Base-by-base conservation (phyloP, 2,888 invertebrate species). In the Pyrrhosoma nymphula region DNA sequence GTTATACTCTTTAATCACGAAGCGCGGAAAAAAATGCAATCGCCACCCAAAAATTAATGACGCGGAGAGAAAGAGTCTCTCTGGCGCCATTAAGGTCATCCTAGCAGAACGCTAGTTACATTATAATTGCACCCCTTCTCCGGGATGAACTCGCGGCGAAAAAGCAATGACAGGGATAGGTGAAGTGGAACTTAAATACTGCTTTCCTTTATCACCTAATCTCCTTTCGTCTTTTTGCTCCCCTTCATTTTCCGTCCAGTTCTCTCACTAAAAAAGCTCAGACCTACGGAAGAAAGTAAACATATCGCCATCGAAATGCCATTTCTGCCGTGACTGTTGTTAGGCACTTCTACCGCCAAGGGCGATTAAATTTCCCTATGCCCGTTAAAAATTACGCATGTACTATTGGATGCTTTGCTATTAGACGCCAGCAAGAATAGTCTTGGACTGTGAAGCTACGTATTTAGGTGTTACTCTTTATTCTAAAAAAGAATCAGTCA, bases 101-200 rank as follows among this genome's bases (percentile, higher is more conserved):
- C 93, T 93, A 93, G 93, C 75, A 75, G 93, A 93, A 93, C 93
- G 93, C 69, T 93, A 93, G 93, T 93, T 93, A 93, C 93, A 93
- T 93, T 93, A 93, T 93, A 93, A 93, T 93, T 93, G 93, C 75
- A 93, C 47, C 47, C 69, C 69, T 60, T 93, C 82, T 26, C 69
- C 69, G 75, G 47, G 93, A 69, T 69, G 93, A 93, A 69, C 93
- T 35, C 82, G 82, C 82, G 82, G 82, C 82, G 82, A 82, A 82
- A 93, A 56, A 89, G 93, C 63, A 93, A 93, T 93, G 93, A 93
- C 93, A 93, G 93, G 69, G 93, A 75, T 93, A 69, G 75, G 93
- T 55, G 93, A 30, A 63, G 69, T 63, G 91, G 91, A 91, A 91
- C 63, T 91, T 63, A 63, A 89, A 89, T 82, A 82, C 82, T 82